Evolutionary conservation across 2,888 invertebrate species (phyloP).

Genomic region (Leptinotarsa juncta): DNA sequence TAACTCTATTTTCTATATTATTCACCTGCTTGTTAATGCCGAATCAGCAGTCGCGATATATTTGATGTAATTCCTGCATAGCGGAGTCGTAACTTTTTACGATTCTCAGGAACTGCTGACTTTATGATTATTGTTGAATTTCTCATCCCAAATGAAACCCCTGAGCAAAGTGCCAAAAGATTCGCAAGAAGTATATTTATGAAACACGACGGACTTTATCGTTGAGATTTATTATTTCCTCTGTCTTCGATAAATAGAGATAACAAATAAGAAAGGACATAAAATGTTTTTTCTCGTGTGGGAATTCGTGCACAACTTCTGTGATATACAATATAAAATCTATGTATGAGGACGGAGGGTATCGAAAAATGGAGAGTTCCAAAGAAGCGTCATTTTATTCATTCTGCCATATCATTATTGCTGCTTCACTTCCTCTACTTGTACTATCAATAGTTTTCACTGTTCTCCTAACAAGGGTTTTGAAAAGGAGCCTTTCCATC

Average conservation of each 20-base stretch:
- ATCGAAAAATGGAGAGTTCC: too few relatives aligned
- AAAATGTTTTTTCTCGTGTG: not conserved
- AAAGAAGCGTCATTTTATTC: too few relatives aligned
- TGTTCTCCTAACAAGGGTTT: too few relatives aligned
- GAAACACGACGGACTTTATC: not conserved
- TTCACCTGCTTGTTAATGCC: not conserved
- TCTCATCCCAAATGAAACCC: not conserved
- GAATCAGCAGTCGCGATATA: not conserved
- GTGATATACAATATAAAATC: not conserved
- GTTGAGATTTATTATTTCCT: not conserved
- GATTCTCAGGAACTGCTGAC: not conserved
- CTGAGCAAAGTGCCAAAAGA: not conserved
- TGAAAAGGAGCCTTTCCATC: too few relatives aligned
- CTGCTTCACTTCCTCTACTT: too few relatives aligned
- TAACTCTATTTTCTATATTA: not conserved
- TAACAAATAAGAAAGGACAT: not conserved
- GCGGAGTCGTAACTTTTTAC: slow-evolving; percentile 11
- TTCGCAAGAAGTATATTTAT: slow-evolving; percentile 2
- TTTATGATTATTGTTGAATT: slow-evolving; percentile 19
- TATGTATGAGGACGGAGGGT: too few relatives aligned
- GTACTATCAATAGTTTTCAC: too few relatives aligned
- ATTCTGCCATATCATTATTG: too few relatives aligned
- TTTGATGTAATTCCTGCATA: slow-evolving; percentile 1
- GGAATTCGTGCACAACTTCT: not conserved
- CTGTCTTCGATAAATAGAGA: not conserved